Evolutionary conservation across 2,113 vertebrate genomes (phyloP).

Genomic region (Nanger granti): DNA sequence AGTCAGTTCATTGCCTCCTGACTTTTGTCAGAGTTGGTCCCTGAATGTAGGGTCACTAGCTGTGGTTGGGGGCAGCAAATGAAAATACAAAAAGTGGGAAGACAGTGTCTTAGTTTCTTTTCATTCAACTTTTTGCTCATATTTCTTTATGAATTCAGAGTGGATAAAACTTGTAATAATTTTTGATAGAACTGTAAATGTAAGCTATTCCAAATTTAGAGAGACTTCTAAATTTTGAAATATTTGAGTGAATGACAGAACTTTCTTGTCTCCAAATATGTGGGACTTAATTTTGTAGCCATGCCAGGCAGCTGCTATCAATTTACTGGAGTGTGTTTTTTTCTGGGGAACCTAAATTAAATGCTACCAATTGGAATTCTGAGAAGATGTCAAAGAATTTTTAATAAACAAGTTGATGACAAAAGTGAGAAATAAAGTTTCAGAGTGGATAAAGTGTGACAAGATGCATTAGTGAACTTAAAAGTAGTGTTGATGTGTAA

Average conservation of each 20-base stretch:
- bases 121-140: neutral
- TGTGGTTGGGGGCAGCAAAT: neutral
- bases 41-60: neutral
- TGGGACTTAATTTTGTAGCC: neutral
- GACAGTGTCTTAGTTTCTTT: neutral
- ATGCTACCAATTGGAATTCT: neutral
- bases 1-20: neutral
- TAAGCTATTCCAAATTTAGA: neutral
- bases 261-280: neutral
- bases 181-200: neutral
- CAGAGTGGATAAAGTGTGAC: neutral
- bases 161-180: neutral
- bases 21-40: neutral
- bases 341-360: neutral
- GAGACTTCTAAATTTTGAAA: neutral
- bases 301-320: neutral
- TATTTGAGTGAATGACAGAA: neutral
- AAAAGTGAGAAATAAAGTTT: neutral
- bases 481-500: neutral
- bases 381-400: neutral
- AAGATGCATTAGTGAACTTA: neutral
- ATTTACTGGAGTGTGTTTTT: neutral
- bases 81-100: neutral
- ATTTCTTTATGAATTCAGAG: neutral
- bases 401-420: neutral